A percentile compares a stretch with the other conserved stretches of the same genome.
Conservation (phyloP, 2,888 invertebrate genomes). For the Colletes collaris region DNA sequence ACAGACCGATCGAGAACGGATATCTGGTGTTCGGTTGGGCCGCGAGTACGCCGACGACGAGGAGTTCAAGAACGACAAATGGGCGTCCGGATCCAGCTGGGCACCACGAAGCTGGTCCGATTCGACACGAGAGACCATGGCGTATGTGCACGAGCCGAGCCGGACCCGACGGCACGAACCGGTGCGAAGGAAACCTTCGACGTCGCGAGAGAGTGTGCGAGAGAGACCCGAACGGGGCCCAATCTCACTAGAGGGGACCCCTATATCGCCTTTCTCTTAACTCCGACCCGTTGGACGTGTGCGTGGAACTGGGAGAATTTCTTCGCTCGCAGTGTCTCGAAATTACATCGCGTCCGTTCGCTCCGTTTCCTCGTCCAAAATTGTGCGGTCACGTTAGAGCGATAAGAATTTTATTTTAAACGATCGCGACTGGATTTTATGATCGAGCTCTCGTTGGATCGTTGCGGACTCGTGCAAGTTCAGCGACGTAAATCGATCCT, state of each 20-base stretch:
- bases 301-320: conserved; percentile 26
- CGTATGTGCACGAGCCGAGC: conserved; percentile 65
- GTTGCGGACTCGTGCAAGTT: no score
- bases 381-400: no score
- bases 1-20: conserved; percentile 52
- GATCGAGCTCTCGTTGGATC: no score
- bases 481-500: no score
- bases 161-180: conserved; percentile 64
- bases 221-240: conserved; percentile 66
- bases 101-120: conserved; percentile 64
- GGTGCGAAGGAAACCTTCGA: conserved; percentile 65
- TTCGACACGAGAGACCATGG: conserved; percentile 68
- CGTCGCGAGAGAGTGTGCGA: conserved; percentile 62
- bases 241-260: conserved; percentile 69
- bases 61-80: conserved; percentile 46
- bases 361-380: no score
- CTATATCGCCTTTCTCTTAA: conserved; percentile 62
- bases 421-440: no score
- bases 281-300: conserved; percentile 35
- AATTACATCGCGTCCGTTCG: not conserved
- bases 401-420: no score
- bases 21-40: conserved; percentile 36
- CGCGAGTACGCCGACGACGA: conserved; percentile 43
- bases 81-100: conserved; percentile 64
- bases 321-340: conserved; percentile 2